Evolutionary conservation across 2,113 vertebrate species (phyloP).

Genomic region (Seriola rivoliana): DNA sequence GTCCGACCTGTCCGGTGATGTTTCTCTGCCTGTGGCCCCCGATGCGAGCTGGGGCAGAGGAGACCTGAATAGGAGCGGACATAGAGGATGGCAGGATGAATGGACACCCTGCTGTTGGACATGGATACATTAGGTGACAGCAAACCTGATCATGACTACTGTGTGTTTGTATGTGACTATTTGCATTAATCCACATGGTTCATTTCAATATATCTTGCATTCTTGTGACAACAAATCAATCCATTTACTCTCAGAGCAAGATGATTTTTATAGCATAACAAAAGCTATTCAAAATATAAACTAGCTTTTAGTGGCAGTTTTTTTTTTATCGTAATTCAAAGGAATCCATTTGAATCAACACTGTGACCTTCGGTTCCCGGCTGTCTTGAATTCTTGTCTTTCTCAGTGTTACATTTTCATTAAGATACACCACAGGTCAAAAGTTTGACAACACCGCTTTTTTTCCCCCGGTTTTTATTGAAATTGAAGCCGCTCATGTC

Average conservation of each 20-base stretch:
- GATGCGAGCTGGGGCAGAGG: neutral
- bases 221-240: slow-evolving; percentile 30
- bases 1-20: slow-evolving; percentile 34
- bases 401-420: slow-evolving; percentile 13
- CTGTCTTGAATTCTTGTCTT: neutral
- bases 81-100: neutral
- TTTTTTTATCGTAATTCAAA: neutral
- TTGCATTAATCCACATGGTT: neutral
- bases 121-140: slow-evolving; percentile 17
- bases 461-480: no score
- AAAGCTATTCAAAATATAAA: neutral
- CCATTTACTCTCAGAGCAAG: neutral
- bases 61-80: slow-evolving; percentile 8
- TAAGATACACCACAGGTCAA: neutral
- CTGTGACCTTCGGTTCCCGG: slow-evolving; percentile 24
- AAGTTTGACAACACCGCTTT: no score
- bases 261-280: neutral
- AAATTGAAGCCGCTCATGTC: no score
- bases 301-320: neutral
- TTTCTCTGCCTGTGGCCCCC: slow-evolving; percentile 16
- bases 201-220: neutral
- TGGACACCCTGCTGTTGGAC: slow-evolving; percentile 8
- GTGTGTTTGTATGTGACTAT: neutral
- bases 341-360: slow-evolving; percentile 6
- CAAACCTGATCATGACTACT: slow-evolving; percentile 13